phyloP scores from a whole-genome alignment of 1,140 invertebrate species.

The Bombus impatiens region DNA sequence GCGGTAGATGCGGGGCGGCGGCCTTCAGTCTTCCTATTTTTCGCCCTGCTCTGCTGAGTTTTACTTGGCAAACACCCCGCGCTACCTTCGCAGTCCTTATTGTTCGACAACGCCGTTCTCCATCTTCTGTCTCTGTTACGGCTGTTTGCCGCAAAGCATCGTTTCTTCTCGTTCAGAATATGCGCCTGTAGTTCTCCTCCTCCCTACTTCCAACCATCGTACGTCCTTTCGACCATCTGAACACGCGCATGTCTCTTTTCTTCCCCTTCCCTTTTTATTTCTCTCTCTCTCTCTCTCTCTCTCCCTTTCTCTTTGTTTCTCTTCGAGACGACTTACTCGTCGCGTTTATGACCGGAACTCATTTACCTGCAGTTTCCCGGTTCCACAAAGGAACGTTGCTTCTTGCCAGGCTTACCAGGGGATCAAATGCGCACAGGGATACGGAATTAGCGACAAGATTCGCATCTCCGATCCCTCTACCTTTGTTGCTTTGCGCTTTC shows the following conservation, averaged over 20 bases:
- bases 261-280: neutral
- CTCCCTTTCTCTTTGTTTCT: neutral
- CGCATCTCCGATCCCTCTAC: conserved; percentile 9
- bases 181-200: neutral
- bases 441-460: conserved; percentile 12
- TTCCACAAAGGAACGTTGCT: conserved; percentile 26
- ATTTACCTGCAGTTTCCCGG: conserved; percentile 28
- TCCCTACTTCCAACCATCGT: neutral
- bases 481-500: neutral
- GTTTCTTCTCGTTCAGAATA: conserved; percentile 17
- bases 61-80: conserved; percentile 73
- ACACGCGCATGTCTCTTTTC: neutral
- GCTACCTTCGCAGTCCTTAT: conserved; percentile 68
- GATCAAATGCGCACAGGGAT: neutral
- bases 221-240: neutral
- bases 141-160: neutral
- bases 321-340: conserved; percentile 40
- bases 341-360: conserved; percentile 39
- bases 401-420: conserved; percentile 13
- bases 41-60: conserved; percentile 72
- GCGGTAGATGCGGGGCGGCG: conserved; percentile 66
- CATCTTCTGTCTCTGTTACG: conserved; percentile 36
- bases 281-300: too few relatives aligned
- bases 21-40: conserved; percentile 68
- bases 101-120: conserved; percentile 63